phyloP scores from a whole-genome alignment of 2,113 vertebrate species.

The Cepphus grylle region DNA sequence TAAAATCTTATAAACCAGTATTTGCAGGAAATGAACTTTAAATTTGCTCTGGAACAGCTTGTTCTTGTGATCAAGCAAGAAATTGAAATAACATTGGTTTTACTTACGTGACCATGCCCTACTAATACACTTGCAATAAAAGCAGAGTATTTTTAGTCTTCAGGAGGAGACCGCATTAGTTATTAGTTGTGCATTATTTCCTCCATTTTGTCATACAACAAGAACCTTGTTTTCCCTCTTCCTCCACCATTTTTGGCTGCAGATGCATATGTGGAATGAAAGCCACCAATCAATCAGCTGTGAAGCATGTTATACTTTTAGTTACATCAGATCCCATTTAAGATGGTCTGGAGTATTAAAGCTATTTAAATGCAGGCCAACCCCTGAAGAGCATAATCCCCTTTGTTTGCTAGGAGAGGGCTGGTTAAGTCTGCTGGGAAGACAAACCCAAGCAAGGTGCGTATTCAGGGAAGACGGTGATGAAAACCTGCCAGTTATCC shows the following conservation, averaged over 20 bases:
- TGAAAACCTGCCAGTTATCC: not conserved
- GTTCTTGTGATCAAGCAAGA: not conserved
- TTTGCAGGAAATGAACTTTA: slow-evolving; percentile 25
- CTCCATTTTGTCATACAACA: not conserved
- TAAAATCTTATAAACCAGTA: not conserved
- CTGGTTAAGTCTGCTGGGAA: not conserved
- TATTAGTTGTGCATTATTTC: not conserved
- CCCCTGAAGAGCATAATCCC: not conserved
- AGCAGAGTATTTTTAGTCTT: not conserved
- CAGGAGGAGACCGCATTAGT: not conserved
- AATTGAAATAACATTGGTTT: not conserved
- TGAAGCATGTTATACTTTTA: not conserved
- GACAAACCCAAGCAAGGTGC: not conserved
- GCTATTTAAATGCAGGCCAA: not conserved
- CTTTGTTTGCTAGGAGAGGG: not conserved
- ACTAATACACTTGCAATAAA: not conserved
- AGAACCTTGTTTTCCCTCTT: not conserved
- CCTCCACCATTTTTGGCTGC: not conserved
- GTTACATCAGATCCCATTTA: not conserved
- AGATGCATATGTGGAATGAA: not conserved
- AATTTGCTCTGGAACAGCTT: slow-evolving; percentile 7
- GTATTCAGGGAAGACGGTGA: rapidly evolving
- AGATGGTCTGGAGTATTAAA: not conserved
- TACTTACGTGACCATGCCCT: not conserved
- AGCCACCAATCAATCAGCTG: not conserved